These are phyloP conservation scores for Hydrochoerus hydrochaeris DNA, from an alignment of 2,113 vertebrate genomes.

Conservation along the genomic window DNA sequence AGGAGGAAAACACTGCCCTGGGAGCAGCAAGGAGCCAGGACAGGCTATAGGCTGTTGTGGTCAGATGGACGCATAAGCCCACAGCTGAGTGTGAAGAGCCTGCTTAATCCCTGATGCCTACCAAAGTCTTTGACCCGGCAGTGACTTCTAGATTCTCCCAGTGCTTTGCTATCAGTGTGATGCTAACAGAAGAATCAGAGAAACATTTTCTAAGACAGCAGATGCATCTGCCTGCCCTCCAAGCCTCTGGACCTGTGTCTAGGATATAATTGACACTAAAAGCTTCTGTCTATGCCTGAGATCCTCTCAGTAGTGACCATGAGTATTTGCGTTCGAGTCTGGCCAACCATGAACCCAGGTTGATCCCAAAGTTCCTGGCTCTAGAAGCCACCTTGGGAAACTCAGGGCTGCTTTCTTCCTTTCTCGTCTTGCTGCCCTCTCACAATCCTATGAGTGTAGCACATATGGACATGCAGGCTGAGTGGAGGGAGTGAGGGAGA, in stretches of 20 bases:
- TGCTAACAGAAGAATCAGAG: background rate
- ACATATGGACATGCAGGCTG: conserved; percentile 56
- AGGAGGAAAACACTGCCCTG: background rate
- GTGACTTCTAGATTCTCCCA: background rate
- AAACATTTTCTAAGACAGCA: background rate
- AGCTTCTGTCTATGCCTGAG: fast-evolving
- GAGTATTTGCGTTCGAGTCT: background rate
- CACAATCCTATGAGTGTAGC: conserved; percentile 51
- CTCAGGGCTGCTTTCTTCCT: background rate
- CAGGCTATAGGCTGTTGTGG: fast-evolving
- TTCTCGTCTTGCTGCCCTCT: background rate
- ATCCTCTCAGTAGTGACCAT: background rate
- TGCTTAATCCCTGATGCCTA: background rate
- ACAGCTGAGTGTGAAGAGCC: background rate
- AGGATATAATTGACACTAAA: background rate
- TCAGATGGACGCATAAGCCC: background rate
- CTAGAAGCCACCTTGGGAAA: background rate
- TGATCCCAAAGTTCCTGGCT: background rate
- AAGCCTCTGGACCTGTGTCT: background rate
- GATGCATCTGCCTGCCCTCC: fast-evolving
- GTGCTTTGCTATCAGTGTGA: background rate
- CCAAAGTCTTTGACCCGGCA: background rate
- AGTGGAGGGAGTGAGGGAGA: background rate
- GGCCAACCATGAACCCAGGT: background rate
- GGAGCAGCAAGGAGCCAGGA: conserved; percentile 4